phyloP scores from a whole-genome alignment of 2,888 invertebrate species.

The Lucinisca nassula region DNA sequence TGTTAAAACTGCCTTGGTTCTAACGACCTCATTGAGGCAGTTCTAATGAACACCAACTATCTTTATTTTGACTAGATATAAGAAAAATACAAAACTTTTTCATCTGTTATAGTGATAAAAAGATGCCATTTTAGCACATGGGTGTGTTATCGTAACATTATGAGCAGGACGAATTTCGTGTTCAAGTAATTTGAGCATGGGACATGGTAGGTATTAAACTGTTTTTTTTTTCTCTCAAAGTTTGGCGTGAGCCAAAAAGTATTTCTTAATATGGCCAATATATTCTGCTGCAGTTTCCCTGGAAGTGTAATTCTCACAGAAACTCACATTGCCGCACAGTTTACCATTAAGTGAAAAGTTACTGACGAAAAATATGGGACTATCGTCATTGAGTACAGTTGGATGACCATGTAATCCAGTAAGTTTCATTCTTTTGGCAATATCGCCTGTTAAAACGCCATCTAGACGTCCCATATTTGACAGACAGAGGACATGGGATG shows the following conservation, averaged over 20 bases:
- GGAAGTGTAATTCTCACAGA: conserved; percentile 69
- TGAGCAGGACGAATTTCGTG: too few species aligned
- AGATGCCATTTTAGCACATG: too few species aligned
- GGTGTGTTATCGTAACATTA: too few species aligned
- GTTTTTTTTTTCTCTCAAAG: conserved; percentile 24
- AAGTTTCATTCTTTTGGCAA: conserved; percentile 51
- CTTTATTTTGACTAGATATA: too few species aligned
- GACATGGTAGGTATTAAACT: too few species aligned
- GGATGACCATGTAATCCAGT: conserved; percentile 63
- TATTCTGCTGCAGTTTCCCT: conserved; percentile 57
- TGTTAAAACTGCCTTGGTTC: too few species aligned
- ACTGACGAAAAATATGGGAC: conserved; percentile 71
- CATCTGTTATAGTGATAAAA: too few species aligned
- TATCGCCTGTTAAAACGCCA: conserved; percentile 54
- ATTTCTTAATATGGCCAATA: conserved; percentile 48
- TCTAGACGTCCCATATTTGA: conserved; percentile 71
- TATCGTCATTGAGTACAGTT: conserved; percentile 65
- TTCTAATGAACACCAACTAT: too few species aligned
- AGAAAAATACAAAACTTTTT: too few species aligned
- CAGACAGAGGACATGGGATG: conserved; percentile 69
- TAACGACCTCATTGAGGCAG: too few species aligned
- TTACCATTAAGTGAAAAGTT: conserved; percentile 55
- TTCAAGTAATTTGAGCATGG: too few species aligned
- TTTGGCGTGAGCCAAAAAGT: conserved; percentile 38
- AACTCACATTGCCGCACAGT: conserved; percentile 62